phyloP scores from a whole-genome alignment of 1,140 invertebrate genomes.

The Rhyacophila brunnea region DNA sequence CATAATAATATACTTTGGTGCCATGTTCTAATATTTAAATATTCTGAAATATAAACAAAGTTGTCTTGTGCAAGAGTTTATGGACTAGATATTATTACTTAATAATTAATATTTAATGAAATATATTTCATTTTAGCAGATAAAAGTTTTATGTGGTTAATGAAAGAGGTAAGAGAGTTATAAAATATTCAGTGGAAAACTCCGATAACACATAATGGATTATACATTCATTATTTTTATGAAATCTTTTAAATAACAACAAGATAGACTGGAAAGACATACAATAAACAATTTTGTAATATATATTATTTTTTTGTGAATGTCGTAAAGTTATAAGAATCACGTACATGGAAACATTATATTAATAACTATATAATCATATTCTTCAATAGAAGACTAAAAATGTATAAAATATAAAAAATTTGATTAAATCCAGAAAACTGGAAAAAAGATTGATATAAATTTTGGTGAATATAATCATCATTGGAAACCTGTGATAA shows the following conservation, averaged over 20 bases:
- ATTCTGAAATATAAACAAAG: constrained; percentile 10
- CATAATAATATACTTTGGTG: constrained; percentile 4
- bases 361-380: constrained; percentile 24
- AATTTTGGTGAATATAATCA: constrained; percentile 22
- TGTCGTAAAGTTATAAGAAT: constrained; percentile 32
- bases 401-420: constrained; percentile 35
- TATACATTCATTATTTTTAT: constrained; percentile 29
- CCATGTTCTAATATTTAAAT: not conserved
- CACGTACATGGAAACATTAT: constrained; percentile 24
- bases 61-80: constrained; percentile 34
- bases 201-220: constrained; percentile 24
- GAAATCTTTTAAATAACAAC: constrained; percentile 31
- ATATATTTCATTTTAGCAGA: constrained; percentile 14
- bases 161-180: constrained; percentile 13
- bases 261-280: constrained; percentile 28
- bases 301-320: constrained; percentile 21
- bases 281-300: constrained; percentile 23
- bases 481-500: constrained; percentile 30
- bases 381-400: constrained; percentile 35
- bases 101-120: constrained; percentile 6
- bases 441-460: constrained; percentile 31
- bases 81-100: constrained; percentile 26
- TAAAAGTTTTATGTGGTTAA: constrained; percentile 15
- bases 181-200: constrained; percentile 29
- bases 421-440: constrained; percentile 33